Conservation (phyloP, 2,797 vertebrate species). For the Sandelia bainsii region DNA sequence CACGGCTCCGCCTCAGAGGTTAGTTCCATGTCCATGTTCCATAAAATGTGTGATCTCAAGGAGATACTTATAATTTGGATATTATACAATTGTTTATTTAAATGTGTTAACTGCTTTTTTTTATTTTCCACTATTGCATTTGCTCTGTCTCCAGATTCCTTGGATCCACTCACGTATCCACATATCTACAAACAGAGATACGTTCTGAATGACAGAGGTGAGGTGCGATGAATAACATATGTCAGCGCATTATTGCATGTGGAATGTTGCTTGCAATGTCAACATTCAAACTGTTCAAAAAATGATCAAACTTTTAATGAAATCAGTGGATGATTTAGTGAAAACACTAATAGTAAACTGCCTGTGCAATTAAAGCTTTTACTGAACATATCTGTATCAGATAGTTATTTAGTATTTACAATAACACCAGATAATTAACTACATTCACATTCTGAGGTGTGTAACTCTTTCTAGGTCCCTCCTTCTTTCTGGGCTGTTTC, state of each 20-base stretch:
- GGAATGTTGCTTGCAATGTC: background rate
- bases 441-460: background rate
- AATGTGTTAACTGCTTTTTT: background rate
- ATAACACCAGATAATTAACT: background rate
- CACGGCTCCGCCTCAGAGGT: constrained; percentile 87
- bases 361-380: background rate
- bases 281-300: background rate
- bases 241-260: background rate
- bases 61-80: background rate
- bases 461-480: constrained; percentile 70
- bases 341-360: background rate
- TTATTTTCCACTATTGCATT: background rate
- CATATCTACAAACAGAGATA: constrained; percentile 61
- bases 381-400: background rate
- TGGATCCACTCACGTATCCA: constrained; percentile 66
- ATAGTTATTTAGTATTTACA: background rate
- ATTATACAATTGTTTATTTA: background rate
- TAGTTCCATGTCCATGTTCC: constrained; percentile 21
- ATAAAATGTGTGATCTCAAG: background rate
- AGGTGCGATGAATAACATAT: constrained; percentile 19
- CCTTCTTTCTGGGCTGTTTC: constrained; percentile 86
- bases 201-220: constrained; percentile 83
- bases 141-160: constrained; percentile 63
- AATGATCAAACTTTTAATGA: background rate
- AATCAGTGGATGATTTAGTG: background rate